Evolutionary conservation across 1,140 invertebrate species (phyloP).

Genomic region (Drosophila mayri): DNA sequence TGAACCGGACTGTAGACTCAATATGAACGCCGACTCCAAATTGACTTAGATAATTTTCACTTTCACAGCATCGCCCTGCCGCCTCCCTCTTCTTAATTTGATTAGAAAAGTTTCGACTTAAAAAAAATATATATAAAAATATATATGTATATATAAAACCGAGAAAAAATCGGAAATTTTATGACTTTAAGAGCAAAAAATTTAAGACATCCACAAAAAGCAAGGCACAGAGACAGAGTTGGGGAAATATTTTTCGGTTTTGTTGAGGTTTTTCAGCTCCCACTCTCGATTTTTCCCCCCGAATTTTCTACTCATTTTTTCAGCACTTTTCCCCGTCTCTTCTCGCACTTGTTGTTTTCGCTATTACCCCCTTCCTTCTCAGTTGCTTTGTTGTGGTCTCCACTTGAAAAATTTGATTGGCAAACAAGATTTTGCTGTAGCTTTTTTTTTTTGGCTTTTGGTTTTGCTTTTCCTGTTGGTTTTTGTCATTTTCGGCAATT

Average conservation of each 20-base stretch:
- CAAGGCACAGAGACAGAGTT: neutral
- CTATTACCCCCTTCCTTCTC: conserved; percentile 29
- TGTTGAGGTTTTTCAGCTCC: conserved; percentile 28
- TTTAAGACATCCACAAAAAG: neutral
- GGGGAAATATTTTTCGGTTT: conserved; percentile 31
- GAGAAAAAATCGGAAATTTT: conserved; percentile 22
- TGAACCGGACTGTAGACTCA: conserved; percentile 9
- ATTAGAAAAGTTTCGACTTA: conserved; percentile 76
- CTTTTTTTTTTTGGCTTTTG: neutral
- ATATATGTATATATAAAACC: neutral
- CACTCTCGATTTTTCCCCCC: conserved; percentile 2
- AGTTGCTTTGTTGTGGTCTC: conserved; percentile 45
- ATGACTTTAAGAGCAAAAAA: conserved; percentile 19
- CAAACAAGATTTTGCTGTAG: conserved; percentile 36
- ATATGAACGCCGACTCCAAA: conserved; percentile 29
- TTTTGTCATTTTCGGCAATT: conserved; percentile 44
- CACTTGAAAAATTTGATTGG: conserved; percentile 55
- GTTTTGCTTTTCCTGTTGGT: conserved; percentile 20
- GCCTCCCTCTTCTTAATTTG: conserved; percentile 66
- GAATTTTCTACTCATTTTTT: conserved; percentile 11
- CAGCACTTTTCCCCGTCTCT: neutral
- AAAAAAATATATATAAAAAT: neutral
- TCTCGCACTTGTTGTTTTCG: neutral
- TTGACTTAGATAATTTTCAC: conserved; percentile 79
- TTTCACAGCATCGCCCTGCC: conserved; percentile 44